Percentiles rank a stretch among this genome's conserved stretches.
phyloP scores from a whole-genome alignment of 2,113 vertebrate species.

The Agapornis roseicollis region DNA sequence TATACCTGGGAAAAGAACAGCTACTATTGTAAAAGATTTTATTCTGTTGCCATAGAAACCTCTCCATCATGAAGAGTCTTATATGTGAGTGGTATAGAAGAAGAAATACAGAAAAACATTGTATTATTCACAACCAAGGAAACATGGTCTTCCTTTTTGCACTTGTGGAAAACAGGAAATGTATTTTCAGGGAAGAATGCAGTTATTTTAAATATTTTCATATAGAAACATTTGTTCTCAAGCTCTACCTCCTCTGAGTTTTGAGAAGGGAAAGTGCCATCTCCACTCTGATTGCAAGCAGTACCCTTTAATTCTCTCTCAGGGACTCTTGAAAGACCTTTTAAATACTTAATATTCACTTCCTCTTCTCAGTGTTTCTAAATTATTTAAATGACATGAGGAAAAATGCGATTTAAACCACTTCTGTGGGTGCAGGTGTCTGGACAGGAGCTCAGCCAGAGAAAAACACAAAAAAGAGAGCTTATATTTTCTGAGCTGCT shows the following conservation, averaged over 20 bases:
- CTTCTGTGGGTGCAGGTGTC: neutral
- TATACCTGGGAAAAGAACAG: conserved; percentile 17
- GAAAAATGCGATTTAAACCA: neutral
- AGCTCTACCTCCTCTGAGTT: neutral
- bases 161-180: neutral
- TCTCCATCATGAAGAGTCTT: neutral
- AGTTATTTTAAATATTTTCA: neutral
- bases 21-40: conserved; percentile 4
- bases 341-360: conserved; percentile 7
- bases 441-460: neutral
- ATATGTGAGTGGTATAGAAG: neutral
- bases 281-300: neutral
- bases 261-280: neutral
- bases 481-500: neutral
- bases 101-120: neutral
- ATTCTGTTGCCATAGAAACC: conserved; percentile 58
- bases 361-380: neutral
- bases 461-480: neutral
- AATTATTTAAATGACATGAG: conserved; percentile 15
- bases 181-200: neutral
- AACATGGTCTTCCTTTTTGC: neutral
- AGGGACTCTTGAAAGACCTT: neutral
- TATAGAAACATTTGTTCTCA: neutral
- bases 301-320: neutral
- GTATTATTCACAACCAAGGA: neutral